phyloP scores from a whole-genome alignment of 2,797 vertebrate species.

The Microctenopoma steveboyesi region DNA sequence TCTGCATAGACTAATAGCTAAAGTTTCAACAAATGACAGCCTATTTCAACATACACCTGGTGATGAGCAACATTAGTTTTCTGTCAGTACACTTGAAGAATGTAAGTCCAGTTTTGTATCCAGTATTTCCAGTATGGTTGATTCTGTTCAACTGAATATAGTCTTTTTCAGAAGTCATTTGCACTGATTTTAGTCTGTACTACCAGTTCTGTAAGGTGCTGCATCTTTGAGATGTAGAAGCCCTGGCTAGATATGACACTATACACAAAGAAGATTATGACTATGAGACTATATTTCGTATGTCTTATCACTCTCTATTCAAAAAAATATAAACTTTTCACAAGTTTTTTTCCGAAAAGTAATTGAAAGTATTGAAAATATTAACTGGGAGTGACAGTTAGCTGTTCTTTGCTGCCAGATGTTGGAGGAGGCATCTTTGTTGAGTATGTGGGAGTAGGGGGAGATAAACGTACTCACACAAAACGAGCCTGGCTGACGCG shows the following conservation, averaged over 20 bases:
- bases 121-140: no score
- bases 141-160: no score
- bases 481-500: constrained; percentile 1
- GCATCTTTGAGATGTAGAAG: not conserved
- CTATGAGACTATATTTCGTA: no score
- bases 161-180: not conserved
- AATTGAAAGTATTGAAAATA: not conserved
- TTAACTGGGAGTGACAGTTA: not conserved
- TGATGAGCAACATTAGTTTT: not conserved
- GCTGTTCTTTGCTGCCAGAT: constrained; percentile 15
- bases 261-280: no score
- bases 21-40: not conserved
- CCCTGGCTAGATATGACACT: not conserved
- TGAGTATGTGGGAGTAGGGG: constrained; percentile 48
- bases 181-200: not conserved
- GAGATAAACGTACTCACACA: constrained; percentile 4
- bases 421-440: constrained; percentile 31
- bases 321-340: no score
- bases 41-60: not conserved
- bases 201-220: no score
- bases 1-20: not conserved
- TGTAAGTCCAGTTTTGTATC: no score
- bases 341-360: no score
- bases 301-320: no score
- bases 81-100: no score